These are phyloP conservation scores for Mycalesis mineus DNA, from an alignment of 2,888 invertebrate genomes.

Conservation along the genomic window DNA sequence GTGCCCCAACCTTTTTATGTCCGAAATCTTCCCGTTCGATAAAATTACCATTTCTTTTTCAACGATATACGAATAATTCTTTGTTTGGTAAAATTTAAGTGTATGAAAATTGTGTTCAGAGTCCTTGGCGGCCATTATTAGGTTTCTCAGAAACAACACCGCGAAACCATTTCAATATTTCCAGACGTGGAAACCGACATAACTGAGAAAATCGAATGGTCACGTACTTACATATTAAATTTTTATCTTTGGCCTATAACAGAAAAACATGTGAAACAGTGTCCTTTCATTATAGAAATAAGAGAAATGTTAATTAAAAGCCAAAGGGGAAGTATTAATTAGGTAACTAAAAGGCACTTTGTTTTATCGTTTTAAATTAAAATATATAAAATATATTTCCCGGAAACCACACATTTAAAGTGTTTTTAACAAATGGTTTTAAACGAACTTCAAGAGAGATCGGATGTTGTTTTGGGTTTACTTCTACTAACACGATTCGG, in stretches of 20 bases:
- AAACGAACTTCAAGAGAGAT: slow-evolving; percentile 5
- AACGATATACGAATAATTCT: too few species aligned
- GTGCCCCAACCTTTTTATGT: not conserved
- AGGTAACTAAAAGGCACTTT: not conserved
- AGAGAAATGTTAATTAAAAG: not conserved
- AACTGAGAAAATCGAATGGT: too few species aligned
- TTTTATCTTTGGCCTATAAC: too few species aligned
- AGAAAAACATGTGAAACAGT: too few species aligned
- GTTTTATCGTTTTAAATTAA: not conserved
- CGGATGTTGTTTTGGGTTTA: slow-evolving; percentile 4
- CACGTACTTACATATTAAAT: too few species aligned
- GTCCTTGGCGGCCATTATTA: not conserved
- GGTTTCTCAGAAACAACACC: too few species aligned
- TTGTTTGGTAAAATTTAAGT: not conserved
- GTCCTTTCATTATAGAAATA: too few species aligned
- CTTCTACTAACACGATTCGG: slow-evolving; percentile 3
- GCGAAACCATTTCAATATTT: too few species aligned
- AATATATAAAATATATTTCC: not conserved
- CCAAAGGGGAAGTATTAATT: not conserved
- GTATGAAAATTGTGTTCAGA: not conserved
- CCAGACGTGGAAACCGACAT: too few species aligned
- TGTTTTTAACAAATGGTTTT: not conserved
- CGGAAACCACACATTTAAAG: not conserved
- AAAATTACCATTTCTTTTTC: not conserved
- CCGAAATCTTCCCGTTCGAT: not conserved